Percentiles rank a stretch among this genome's conserved stretches.
Evolutionary conservation across 2,888 invertebrate species (phyloP).

Genomic region (Eilema sororculum): DNA sequence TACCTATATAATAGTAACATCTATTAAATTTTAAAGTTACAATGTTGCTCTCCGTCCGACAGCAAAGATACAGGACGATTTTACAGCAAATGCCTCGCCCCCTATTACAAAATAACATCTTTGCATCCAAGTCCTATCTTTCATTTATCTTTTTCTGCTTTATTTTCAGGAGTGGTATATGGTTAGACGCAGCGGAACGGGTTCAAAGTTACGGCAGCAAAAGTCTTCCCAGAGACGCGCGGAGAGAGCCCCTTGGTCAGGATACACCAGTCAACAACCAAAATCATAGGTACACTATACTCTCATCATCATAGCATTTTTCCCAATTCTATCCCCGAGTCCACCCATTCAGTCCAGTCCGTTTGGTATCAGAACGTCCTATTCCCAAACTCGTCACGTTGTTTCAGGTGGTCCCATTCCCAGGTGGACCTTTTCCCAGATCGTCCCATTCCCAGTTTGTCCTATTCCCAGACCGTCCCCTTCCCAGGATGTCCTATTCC

Average conservation of each 20-base stretch:
- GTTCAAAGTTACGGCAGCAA: conserved; percentile 88
- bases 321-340: no score
- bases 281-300: conserved; percentile 71
- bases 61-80: neutral
- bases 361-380: no score
- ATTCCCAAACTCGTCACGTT: no score
- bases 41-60: neutral
- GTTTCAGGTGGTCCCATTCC: no score
- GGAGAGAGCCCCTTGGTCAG: conserved; percentile 95
- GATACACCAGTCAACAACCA: conserved; percentile 87
- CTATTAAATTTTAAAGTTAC: no score
- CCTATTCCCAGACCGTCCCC: no score
- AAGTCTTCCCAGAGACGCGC: conserved; percentile 93
- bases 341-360: no score
- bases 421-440: no score
- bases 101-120: no score
- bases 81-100: neutral
- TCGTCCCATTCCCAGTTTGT: no score
- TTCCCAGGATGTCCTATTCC: no score
- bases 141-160: neutral
- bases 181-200: conserved; percentile 94
- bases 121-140: neutral
- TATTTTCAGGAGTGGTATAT: conserved; percentile 86
- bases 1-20: no score
- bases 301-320: neutral